These are phyloP conservation scores for Salpingus planirostris DNA, from an alignment of 2,888 invertebrate genomes.

Conservation along the genomic window DNA sequence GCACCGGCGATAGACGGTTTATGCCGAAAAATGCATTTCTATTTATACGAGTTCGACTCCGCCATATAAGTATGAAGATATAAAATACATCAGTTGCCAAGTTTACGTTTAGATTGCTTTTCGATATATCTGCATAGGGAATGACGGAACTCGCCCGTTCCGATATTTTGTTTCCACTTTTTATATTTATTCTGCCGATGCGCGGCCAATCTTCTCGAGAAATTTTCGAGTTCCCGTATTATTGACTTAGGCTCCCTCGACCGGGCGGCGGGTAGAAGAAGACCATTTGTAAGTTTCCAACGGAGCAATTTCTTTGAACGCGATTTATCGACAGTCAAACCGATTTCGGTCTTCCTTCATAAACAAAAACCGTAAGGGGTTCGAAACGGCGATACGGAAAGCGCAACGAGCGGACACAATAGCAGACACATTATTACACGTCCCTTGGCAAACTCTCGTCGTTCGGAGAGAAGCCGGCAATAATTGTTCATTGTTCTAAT, in stretches of 20 bases:
- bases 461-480: conserved; percentile 12
- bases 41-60: conserved; percentile 20
- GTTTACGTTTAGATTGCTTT: conserved; percentile 26
- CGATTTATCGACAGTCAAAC: too few relatives aligned
- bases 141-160: conserved; percentile 5
- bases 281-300: too few relatives aligned
- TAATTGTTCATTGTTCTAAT: conserved; percentile 24
- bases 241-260: conserved; percentile 1
- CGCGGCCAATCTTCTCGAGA: conserved; percentile 26
- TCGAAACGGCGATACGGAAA: conserved; percentile 3
- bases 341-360: too few relatives aligned
- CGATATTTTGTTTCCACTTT: conserved; percentile 2
- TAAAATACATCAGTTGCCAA: conserved; percentile 23
- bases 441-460: conserved; percentile 20
- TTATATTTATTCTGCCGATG: conserved; percentile 18
- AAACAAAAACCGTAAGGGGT: too few relatives aligned
- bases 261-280: too few relatives aligned
- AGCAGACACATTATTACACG: conserved; percentile 20
- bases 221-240: conserved; percentile 10
- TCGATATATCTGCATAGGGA: too few relatives aligned
- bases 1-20: too few relatives aligned
- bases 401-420: conserved; percentile 15
- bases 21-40: conserved; percentile 19
- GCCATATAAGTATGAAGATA: too few relatives aligned
- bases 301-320: too few relatives aligned